Percentiles rank a stretch among this genome's conserved stretches.
Evolutionary conservation across 37 sponge, comb jelly and placozoan genomes (phyloP).

Genomic region (Mnemiopsis leidyi): DNA sequence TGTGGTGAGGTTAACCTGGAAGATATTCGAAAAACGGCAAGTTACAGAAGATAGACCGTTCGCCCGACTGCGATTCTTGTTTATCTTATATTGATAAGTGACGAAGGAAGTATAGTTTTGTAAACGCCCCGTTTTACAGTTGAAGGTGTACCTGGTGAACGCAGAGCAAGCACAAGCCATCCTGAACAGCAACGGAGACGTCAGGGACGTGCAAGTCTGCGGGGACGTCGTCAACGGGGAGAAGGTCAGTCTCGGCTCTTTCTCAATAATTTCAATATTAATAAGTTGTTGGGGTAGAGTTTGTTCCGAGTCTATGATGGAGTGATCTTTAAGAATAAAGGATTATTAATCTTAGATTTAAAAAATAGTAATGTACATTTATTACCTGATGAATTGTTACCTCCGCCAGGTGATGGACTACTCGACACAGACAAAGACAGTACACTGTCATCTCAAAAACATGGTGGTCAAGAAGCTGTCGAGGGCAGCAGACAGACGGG

Average conservation of each 20-base stretch:
- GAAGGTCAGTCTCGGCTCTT: neutral
- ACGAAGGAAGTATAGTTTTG: neutral
- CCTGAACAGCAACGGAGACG: neutral
- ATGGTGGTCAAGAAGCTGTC: conserved; percentile 75
- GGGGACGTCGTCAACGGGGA: conserved; percentile 32
- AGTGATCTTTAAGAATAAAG: too few relatives aligned
- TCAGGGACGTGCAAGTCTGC: neutral
- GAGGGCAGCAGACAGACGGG: conserved; percentile 75
- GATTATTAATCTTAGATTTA: too few relatives aligned
- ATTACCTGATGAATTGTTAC: too few relatives aligned
- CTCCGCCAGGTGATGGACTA: conserved; percentile 67
- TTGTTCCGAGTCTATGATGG: too few relatives aligned
- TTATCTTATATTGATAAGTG: too few relatives aligned
- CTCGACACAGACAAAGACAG: conserved; percentile 70
- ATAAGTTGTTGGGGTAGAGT: too few relatives aligned
- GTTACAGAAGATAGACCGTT: too few relatives aligned
- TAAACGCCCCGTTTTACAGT: neutral
- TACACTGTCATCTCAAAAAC: conserved; percentile 75
- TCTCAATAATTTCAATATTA: too few relatives aligned
- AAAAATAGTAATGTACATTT: too few relatives aligned
- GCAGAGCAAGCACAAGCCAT: conserved; percentile 12
- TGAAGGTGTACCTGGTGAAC: neutral
- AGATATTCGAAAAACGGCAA: too few relatives aligned
- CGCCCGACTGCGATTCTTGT: too few relatives aligned
- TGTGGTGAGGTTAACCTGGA: too few relatives aligned